These are phyloP conservation scores for Drosophila ochracea DNA, from an alignment of 2,888 invertebrate species.

Conservation along the genomic window DNA sequence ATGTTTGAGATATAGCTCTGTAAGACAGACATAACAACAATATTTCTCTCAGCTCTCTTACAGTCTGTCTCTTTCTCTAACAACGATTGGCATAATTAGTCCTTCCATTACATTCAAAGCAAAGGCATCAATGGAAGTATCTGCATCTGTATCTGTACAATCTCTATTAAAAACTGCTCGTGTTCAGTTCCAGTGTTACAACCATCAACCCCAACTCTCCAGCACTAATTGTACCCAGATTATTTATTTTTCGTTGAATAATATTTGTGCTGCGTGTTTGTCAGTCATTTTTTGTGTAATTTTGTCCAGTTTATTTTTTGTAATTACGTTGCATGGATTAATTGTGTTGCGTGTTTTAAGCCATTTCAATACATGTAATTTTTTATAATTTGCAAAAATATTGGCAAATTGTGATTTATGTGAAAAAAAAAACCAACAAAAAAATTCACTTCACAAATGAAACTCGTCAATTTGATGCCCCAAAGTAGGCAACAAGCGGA, in stretches of 20 bases:
- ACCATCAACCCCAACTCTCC: too few species aligned
- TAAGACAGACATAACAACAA: too few species aligned
- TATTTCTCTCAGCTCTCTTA: too few species aligned
- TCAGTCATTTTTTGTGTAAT: background rate
- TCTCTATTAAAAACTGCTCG: too few species aligned
- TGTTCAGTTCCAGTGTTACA: too few species aligned
- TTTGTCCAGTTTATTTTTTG: background rate
- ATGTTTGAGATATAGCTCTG: too few species aligned
- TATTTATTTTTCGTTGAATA: background rate
- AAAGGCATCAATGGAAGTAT: too few species aligned
- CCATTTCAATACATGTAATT: background rate
- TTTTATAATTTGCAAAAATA: background rate
- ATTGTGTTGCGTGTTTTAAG: background rate
- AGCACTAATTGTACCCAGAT: too few species aligned
- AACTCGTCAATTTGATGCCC: background rate
- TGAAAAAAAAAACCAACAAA: background rate
- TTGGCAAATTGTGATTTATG: background rate
- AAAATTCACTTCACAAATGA: background rate
- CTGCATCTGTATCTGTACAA: too few species aligned
- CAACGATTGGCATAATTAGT: too few species aligned
- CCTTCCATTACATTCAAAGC: too few species aligned
- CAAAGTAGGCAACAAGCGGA: conserved; percentile 8
- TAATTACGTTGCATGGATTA: background rate
- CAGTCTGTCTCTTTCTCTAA: too few species aligned
- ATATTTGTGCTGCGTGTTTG: background rate